These are phyloP conservation scores for Hofmannophila pseudospretella DNA, from an alignment of 2,888 invertebrate genomes.

Conservation along the genomic window DNA sequence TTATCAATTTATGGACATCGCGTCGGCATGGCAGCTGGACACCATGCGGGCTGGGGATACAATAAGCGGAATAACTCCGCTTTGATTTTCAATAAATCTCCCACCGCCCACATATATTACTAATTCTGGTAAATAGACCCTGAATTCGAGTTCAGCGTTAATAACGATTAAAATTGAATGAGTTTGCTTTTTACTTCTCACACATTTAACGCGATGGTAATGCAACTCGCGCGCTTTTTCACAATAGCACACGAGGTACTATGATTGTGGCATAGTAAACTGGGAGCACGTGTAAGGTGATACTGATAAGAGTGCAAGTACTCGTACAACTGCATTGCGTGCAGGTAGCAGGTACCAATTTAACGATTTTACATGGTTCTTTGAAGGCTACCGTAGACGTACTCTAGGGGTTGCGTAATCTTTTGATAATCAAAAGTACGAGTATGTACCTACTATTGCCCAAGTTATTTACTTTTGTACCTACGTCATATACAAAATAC, in stretches of 20 bases:
- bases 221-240: conserved; percentile 22
- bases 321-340: conserved; percentile 18
- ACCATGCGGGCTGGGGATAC: conserved; percentile 20
- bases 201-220: conserved; percentile 5
- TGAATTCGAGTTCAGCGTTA: not conserved
- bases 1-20: conserved; percentile 5
- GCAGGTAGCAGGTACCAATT: conserved; percentile 32
- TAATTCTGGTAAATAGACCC: conserved; percentile 1
- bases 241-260: conserved; percentile 24
- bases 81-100: conserved; percentile 27
- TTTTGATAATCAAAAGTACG: conserved; percentile 16
- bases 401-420: conserved; percentile 27
- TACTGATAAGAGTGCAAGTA: conserved; percentile 43
- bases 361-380: conserved; percentile 50
- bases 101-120: conserved; percentile 17
- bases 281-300: conserved; percentile 52
- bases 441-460: conserved; percentile 19
- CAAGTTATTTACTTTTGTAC: too few species aligned
- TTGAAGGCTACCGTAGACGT: conserved; percentile 37
- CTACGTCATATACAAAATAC: not conserved
- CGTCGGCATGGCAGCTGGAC: conserved; percentile 6
- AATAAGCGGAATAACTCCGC: conserved; percentile 15
- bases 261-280: conserved; percentile 38
- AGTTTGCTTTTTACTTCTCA: conserved; percentile 5
- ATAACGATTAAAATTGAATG: not conserved